Evolutionary conservation across 2,113 vertebrate genomes (phyloP).

Genomic region (Pseudopipra pipra): DNA sequence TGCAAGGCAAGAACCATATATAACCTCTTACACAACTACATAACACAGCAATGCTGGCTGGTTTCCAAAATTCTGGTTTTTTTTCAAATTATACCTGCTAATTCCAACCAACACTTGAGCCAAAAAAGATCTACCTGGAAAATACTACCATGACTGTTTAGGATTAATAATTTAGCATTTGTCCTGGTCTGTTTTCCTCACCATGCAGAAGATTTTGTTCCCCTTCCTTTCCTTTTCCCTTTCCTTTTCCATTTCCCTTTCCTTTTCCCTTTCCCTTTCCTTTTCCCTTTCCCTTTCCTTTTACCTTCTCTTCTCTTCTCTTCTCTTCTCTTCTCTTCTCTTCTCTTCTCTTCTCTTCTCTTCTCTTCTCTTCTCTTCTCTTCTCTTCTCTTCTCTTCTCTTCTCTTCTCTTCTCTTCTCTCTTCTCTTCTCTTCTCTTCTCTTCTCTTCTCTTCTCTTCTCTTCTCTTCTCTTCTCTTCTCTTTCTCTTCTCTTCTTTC

Average conservation of each 20-base stretch:
- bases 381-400: too few species aligned
- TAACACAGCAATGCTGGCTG: slow-evolving; percentile 9
- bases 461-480: too few species aligned
- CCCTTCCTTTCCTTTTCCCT: too few species aligned
- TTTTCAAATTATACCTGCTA: slow-evolving; percentile 6
- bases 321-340: too few species aligned
- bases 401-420: too few species aligned
- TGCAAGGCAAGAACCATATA: slow-evolving; percentile 58
- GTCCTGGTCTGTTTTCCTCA: background rate
- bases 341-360: too few species aligned
- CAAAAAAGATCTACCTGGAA: slow-evolving; percentile 35
- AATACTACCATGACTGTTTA: background rate
- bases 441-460: too few species aligned
- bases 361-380: too few species aligned
- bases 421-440: too few species aligned
- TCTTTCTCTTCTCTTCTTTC: too few species aligned
- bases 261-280: background rate
- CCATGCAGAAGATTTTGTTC: background rate
- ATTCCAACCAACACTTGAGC: background rate
- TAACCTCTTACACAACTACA: slow-evolving; percentile 59
- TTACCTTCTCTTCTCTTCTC: too few species aligned
- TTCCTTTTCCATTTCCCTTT: background rate
- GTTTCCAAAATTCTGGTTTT: slow-evolving; percentile 35
- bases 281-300: background rate
- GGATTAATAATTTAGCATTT: slow-evolving; percentile 18